These are phyloP conservation scores for Cataglyphis altisquamis DNA, from an alignment of 2,888 invertebrate genomes.

Conservation along the genomic window DNA sequence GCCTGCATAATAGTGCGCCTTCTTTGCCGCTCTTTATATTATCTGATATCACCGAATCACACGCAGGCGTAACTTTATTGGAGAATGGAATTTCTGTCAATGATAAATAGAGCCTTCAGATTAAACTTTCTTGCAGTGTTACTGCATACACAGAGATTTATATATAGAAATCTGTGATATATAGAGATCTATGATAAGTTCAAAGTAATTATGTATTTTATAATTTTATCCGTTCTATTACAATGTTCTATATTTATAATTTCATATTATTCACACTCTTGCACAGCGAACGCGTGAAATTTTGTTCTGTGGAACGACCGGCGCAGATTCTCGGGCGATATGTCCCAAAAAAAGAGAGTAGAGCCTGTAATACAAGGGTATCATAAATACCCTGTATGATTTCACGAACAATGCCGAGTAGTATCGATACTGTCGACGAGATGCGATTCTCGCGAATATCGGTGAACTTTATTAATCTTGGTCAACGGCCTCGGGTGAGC, in stretches of 20 bases:
- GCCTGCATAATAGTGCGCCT: not conserved
- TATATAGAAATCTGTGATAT: not conserved
- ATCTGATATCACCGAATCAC: slow-evolving; percentile 29
- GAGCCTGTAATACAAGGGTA: slow-evolving; percentile 7
- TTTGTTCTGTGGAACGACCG: not conserved
- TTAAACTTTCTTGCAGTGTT: not conserved
- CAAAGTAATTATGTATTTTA: not conserved
- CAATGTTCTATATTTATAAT: not conserved
- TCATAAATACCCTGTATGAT: slow-evolving; percentile 24
- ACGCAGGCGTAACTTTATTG: not conserved
- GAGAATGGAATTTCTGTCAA: slow-evolving; percentile 21
- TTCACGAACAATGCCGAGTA: slow-evolving; percentile 54
- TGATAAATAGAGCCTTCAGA: slow-evolving; percentile 25
- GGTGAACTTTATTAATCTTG: slow-evolving; percentile 58
- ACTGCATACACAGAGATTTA: not conserved
- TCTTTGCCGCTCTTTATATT: not conserved
- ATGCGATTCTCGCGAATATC: slow-evolving; percentile 32
- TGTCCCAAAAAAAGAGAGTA: not conserved
- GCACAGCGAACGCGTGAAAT: not conserved
- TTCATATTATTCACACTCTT: not conserved
- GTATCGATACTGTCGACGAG: not conserved
- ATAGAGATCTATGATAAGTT: not conserved
- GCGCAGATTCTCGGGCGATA: not conserved
- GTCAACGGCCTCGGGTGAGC: slow-evolving; percentile 64
- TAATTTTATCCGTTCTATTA: not conserved